Conservation (phyloP, 1,140 invertebrate genomes). For the Pseudomyrmex cubaensis region DNA sequence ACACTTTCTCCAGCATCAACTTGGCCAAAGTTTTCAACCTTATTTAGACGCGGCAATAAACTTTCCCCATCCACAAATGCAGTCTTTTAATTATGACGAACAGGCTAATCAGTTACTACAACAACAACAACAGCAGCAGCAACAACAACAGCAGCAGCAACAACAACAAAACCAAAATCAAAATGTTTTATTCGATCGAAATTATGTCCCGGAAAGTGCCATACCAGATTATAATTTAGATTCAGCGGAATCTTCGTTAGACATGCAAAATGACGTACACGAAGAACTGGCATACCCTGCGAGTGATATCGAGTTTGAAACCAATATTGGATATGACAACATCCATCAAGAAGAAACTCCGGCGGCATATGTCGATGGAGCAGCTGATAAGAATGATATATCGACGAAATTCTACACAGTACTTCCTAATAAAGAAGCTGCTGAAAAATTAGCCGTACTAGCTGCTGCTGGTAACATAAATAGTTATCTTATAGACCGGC, state of each 20-base stretch:
- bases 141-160: too few relatives aligned
- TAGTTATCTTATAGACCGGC: conserved; percentile 78
- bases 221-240: conserved; percentile 79
- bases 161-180: conserved; percentile 62
- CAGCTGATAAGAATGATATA: conserved; percentile 52
- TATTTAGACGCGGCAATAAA: conserved; percentile 63
- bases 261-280: conserved; percentile 42
- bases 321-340: conserved; percentile 80
- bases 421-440: conserved; percentile 84
- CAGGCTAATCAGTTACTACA: conserved; percentile 78
- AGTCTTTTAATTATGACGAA: conserved; percentile 86
- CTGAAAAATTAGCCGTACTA: conserved; percentile 85
- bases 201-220: conserved; percentile 75
- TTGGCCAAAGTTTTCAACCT: conserved; percentile 77
- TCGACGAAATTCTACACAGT: conserved; percentile 82
- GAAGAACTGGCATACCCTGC: conserved; percentile 65
- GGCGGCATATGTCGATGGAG: conserved; percentile 73
- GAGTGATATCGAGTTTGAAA: conserved; percentile 73
- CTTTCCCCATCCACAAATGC: conserved; percentile 84
- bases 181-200: conserved; percentile 73
- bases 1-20: conserved; percentile 83
- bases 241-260: conserved; percentile 61
- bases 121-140: conserved; percentile 53
- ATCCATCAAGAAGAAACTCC: conserved; percentile 59
- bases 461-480: conserved; percentile 85